A percentile compares a stretch with the other conserved stretches of the same genome.
Evolutionary conservation across 2,888 invertebrate genomes (phyloP).

Genomic region (Tillus elongatus): DNA sequence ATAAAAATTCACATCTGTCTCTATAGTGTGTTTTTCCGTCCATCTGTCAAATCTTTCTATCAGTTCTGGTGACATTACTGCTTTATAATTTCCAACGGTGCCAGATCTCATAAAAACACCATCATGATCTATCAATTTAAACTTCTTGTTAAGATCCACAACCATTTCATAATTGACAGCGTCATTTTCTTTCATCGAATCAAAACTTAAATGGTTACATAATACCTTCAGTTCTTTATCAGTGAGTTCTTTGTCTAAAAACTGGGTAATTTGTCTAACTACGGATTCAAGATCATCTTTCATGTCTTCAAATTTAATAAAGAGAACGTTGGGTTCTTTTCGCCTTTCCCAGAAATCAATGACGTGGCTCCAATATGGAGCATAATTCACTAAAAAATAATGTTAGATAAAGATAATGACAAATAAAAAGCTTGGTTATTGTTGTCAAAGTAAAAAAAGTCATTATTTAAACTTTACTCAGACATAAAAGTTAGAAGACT

Average conservation of each 20-base stretch:
- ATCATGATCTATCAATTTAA: slow-evolving; percentile 32
- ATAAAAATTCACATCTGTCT: slow-evolving; percentile 41
- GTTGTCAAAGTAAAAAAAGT: no score
- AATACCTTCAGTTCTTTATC: slow-evolving; percentile 25
- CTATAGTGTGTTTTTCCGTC: slow-evolving; percentile 53
- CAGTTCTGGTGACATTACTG: slow-evolving; percentile 60
- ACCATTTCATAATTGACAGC: slow-evolving; percentile 46
- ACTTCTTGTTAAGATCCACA: slow-evolving; percentile 34
- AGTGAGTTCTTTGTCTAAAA: slow-evolving; percentile 26
- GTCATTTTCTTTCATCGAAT: slow-evolving; percentile 49
- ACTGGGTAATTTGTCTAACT: slow-evolving; percentile 26
- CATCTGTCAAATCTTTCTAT: slow-evolving; percentile 63
- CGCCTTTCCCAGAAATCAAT: slow-evolving; percentile 31
- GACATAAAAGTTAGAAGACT: no score
- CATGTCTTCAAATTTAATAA: slow-evolving; percentile 34
- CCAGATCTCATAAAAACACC: slow-evolving; percentile 45
- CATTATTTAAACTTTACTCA: no score
- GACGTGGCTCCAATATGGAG: slow-evolving; percentile 34
- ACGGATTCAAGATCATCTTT: slow-evolving; percentile 25
- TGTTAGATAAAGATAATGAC: no score
- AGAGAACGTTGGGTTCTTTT: slow-evolving; percentile 29
- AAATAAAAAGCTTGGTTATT: no score
- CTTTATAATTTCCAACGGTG: slow-evolving; percentile 37
- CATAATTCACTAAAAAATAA: slow-evolving; percentile 31
- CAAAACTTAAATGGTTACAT: slow-evolving; percentile 30